Conservation (phyloP, 2,888 invertebrate genomes). For the Drosophila quinaria region DNA sequence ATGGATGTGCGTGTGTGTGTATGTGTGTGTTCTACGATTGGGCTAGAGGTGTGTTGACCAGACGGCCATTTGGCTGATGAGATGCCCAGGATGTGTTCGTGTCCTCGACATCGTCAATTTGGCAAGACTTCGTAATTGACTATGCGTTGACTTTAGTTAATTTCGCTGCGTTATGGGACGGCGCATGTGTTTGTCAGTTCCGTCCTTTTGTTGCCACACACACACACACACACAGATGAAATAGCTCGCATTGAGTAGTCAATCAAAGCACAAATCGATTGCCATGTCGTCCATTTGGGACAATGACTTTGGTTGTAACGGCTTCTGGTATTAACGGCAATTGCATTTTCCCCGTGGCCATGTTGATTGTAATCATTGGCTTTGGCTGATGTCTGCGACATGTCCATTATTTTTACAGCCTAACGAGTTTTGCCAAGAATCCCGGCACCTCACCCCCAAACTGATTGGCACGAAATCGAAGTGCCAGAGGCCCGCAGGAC, state of each 20-base stretch:
- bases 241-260: conserved; percentile 56
- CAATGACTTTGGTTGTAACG: conserved; percentile 43
- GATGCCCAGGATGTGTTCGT: conserved; percentile 28
- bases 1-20: conserved; percentile 5
- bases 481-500: conserved; percentile 12
- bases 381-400: conserved; percentile 31
- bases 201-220: conserved; percentile 54
- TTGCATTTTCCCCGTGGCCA: conserved; percentile 54
- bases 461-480: conserved; percentile 43
- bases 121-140: conserved; percentile 53
- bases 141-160: conserved; percentile 74
- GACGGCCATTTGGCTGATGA: conserved; percentile 49
- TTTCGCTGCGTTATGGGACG: conserved; percentile 65
- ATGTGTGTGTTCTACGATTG: conserved; percentile 16
- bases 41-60: conserved; percentile 20
- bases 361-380: conserved; percentile 62
- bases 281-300: conserved; percentile 53
- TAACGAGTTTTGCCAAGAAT: conserved; percentile 45
- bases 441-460: background rate
- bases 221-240: conserved; percentile 18
- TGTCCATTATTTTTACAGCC: conserved; percentile 38
- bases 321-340: conserved; percentile 63
- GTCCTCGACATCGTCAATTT: conserved; percentile 47
- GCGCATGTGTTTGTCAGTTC: conserved; percentile 49
- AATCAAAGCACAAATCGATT: conserved; percentile 68